Evolutionary conservation across 2,797 vertebrate species (phyloP), one percentile per base, ranked within the genome.

Genomic region (Cetoscarus ocellatus): DNA sequence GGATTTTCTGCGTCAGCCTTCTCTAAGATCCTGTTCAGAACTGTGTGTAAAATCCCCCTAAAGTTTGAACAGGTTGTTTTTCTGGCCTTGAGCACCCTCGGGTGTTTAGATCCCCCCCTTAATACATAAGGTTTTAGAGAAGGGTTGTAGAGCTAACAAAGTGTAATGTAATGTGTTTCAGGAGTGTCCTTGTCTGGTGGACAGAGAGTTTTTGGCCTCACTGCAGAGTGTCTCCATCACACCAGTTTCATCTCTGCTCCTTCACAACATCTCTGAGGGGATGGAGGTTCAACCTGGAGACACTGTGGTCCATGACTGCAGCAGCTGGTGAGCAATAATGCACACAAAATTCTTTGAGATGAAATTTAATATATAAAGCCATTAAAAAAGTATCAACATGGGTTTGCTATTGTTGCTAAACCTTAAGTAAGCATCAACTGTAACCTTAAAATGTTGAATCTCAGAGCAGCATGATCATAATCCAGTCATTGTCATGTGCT

Each of bases 101-200:
- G 27, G 27, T 27, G 27, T 27, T 27, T 27, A 27, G 2, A 27
- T 27, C 27, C 27, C 27, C 27, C 4, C 2, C 27, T 4, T 4
- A 27, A 4, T 27, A 27, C 27, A 27, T 27, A 27, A 27, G 27
- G 27, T 27, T 27, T 27, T 27, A 2, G 27, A 27, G 4, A 27
- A 27, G 27, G 27, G 27, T 27, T 27, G 27, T 4, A 27, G 27
- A 27, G 36, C 17, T 48, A 12, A 10, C 9, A 43, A 10, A 12
- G 10, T 8, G 13, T n/a, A 0, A 14, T 5, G 1, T 63, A 2
- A 7, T 47, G 40, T 81, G 55, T 87, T 75, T 61, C 66, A 97
- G 97, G 95, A 96, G 55, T 97, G 97, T 68, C 96, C 96, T 0
- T 98, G 97, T 54, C 55, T 93, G 66, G 91, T 97, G 61, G 93